Base-by-base conservation (phyloP, 1,140 invertebrate genomes). In the Nephotettix cincticeps region DNA sequence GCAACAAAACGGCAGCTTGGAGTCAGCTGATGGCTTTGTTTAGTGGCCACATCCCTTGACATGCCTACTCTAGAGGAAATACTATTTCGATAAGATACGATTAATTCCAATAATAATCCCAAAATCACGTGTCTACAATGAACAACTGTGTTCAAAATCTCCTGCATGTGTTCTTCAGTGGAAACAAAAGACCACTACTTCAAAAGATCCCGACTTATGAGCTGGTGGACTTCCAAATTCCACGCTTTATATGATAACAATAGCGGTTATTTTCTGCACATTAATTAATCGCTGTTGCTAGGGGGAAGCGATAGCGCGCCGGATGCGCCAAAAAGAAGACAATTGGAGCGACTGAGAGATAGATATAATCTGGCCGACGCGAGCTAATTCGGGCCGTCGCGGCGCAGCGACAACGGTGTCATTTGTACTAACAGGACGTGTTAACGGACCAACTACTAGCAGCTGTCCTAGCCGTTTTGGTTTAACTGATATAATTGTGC, bases 211-310 rank as follows among this genome's bases (percentile, higher is more conserved):
- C 47, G 6, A 4, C 6, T 6, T 6, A 17, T 17, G 36, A 17
- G 6, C 47, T 51, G 47, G 47, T 17, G 6, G 14, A 2, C 47
- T 17, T 17, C 47, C 47, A 51, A 51, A 51, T 51, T 51, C 47
- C 21, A 4, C 14, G 21, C 14, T n/a, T 51, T n/a, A 9, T 51
- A 51, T 51, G 47, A 21, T 51, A 11, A 51, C 47, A 51, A 51
- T 51, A n/a, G 47, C 47, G 47, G 47, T 51, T 51, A 51, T 51
- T 51, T 51, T 51, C 47, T 51, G 47, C 47, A 21, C 47, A 51
- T 51, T 9, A 51, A 51, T 51, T 51, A 51, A 51, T 51, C 47
- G 47, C 3, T n/a, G 36, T 4, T 2, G 4, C 14, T n/a, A 21
- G 14, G 19, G 21, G 21, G 47, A 21, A 21, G 47, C 14, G 47